Percentiles rank a stretch among this genome's conserved stretches.
Conservation (phyloP, 92 coral and sea anemone species). For the Epizoanthus illoricatus region DNA sequence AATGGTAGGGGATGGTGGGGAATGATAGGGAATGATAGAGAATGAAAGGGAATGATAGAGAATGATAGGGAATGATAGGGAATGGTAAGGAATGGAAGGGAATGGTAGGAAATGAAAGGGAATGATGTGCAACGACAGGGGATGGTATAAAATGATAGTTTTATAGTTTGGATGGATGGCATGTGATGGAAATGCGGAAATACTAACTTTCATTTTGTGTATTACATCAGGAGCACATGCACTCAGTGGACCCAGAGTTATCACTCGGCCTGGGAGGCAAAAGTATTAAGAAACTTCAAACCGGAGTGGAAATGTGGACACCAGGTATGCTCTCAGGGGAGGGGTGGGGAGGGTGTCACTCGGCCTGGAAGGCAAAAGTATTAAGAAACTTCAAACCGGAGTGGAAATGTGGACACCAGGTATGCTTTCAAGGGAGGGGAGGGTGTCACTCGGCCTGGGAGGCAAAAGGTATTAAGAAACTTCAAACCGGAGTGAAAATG, state of each 20-base stretch:
- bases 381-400: conserved; percentile 78
- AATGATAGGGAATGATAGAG: too few species aligned
- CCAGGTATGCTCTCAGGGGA: conserved; percentile 61
- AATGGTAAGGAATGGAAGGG: too few species aligned
- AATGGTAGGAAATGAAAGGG: too few species aligned
- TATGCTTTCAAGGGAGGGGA: neutral
- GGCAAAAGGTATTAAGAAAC: conserved; percentile 73
- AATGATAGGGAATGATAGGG: too few species aligned
- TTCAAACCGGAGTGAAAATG: conserved; percentile 78
- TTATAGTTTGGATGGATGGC: too few species aligned
- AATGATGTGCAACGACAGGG: too few species aligned
- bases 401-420: conserved; percentile 87
- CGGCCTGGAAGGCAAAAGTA: conserved; percentile 74
- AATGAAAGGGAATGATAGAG: too few species aligned
- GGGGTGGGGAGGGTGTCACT: conserved; percentile 27
- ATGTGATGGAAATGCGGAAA: too few species aligned
- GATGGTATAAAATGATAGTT: too few species aligned
- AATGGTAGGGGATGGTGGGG: too few species aligned
- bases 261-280: conserved; percentile 72
- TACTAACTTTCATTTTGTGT: neutral
- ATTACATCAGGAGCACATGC: conserved; percentile 68
- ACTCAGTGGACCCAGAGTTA: conserved; percentile 61
- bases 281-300: conserved; percentile 80
- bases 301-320: conserved; percentile 83
- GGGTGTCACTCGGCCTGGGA: conserved; percentile 78